Conservation (phyloP, 2,888 invertebrate species). For the Octodonta nipae region DNA sequence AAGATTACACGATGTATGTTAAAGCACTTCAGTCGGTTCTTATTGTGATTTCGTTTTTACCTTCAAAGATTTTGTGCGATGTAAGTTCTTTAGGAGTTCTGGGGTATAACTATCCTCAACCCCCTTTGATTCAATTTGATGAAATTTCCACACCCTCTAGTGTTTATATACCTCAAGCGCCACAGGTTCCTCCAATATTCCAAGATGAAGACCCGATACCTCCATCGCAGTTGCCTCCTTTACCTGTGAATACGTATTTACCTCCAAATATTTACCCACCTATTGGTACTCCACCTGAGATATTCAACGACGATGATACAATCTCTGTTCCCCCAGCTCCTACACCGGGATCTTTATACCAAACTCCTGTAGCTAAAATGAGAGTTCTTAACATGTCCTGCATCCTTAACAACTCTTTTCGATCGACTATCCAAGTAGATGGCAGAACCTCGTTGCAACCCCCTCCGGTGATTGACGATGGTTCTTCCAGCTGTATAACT, state of each 20-base stretch:
- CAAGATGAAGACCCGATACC: too few species aligned
- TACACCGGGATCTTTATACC: slow-evolving; percentile 15
- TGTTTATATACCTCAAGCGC: slow-evolving; percentile 21
- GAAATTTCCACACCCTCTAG: slow-evolving; percentile 18
- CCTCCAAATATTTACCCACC: slow-evolving; percentile 20
- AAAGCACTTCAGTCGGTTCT: neutral
- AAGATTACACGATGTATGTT: too few species aligned
- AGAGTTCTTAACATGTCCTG: slow-evolving; percentile 31
- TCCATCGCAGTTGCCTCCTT: slow-evolving; percentile 11
- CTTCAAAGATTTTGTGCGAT: neutral
- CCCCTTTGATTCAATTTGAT: slow-evolving; percentile 22
- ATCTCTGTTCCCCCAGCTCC: slow-evolving; percentile 16
- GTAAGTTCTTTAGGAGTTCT: too few species aligned
- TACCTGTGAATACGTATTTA: slow-evolving; percentile 16
- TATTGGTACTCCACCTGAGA: slow-evolving; percentile 10
- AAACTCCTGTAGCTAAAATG: slow-evolving; percentile 16
- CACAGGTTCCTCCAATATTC: slow-evolving; percentile 17
- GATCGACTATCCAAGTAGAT: slow-evolving; percentile 21
- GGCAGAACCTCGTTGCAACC: slow-evolving; percentile 9
- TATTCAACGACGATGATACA: slow-evolving; percentile 17
- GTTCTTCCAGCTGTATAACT: slow-evolving; percentile 22
- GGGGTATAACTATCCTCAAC: slow-evolving; percentile 24
- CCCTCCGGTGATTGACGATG: slow-evolving; percentile 28
- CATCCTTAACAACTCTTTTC: slow-evolving; percentile 29
- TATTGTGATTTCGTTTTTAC: slow-evolving; percentile 3